phyloP scores from a whole-genome alignment of 1,140 invertebrate species.

The Rhopalosiphum padi region DNA sequence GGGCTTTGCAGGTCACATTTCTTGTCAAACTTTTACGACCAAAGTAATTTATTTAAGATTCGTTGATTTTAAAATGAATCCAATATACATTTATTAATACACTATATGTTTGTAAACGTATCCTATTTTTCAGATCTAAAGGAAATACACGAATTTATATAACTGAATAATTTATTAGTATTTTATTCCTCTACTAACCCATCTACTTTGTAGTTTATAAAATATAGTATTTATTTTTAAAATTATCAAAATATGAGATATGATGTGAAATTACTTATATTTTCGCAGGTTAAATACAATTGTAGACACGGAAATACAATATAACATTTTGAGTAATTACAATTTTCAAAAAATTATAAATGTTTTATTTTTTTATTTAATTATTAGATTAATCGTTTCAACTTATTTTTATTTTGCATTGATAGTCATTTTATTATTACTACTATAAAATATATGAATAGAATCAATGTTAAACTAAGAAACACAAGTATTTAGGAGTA shows the following conservation, averaged over 20 bases:
- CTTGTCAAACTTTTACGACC: not conserved
- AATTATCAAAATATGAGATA: not conserved
- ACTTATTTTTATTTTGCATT: too few relatives aligned
- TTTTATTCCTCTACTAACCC: not conserved
- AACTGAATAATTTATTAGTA: not conserved
- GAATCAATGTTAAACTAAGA: not conserved
- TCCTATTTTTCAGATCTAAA: not conserved
- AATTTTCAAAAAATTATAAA: not conserved
- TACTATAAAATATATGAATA: too few relatives aligned
- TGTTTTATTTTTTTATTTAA: too few relatives aligned
- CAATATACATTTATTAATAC: slow-evolving; percentile 14
- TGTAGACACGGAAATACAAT: not conserved
- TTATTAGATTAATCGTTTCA: too few relatives aligned
- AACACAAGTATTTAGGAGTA: not conserved
- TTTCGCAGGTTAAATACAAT: not conserved
- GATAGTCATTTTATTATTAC: too few relatives aligned
- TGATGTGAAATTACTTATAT: not conserved
- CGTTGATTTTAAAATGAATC: slow-evolving; percentile 20
- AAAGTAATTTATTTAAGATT: slow-evolving; percentile 25
- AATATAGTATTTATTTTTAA: not conserved
- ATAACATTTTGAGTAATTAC: not conserved
- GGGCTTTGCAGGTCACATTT: not conserved
- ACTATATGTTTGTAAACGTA: not conserved
- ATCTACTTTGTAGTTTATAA: not conserved
- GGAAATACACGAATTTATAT: not conserved